Evolutionary conservation across 2,113 vertebrate genomes (phyloP).

Genomic region (Aspidoscelis tigris): DNA sequence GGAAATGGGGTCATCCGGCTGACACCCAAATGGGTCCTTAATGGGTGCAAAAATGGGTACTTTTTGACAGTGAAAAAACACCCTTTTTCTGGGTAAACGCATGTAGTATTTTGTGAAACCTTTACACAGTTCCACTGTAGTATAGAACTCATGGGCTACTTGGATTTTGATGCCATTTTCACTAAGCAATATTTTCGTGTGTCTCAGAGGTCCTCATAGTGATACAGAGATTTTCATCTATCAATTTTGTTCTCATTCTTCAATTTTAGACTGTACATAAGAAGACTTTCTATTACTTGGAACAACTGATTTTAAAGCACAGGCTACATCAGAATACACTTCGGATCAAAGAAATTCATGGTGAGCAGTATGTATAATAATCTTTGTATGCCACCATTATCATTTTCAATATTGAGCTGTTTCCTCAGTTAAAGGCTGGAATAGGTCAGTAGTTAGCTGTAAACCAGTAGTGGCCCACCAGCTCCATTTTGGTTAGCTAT

Average conservation of each 20-base stretch:
- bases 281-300: slow-evolving; percentile 97
- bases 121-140: not conserved
- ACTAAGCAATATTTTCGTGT: not conserved
- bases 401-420: not conserved
- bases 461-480: too few relatives aligned
- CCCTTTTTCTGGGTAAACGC: not conserved
- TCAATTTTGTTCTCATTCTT: slow-evolving; percentile 25
- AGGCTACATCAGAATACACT: slow-evolving; percentile 92
- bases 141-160: not conserved
- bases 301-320: slow-evolving; percentile 96
- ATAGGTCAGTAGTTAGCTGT: too few relatives aligned
- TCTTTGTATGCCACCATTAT: not conserved
- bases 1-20: too few relatives aligned
- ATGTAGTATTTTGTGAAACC: not conserved
- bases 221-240: not conserved
- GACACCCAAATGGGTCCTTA: too few relatives aligned
- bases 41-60: too few relatives aligned
- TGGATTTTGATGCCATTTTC: not conserved
- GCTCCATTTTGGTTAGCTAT: not conserved
- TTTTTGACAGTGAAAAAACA: not conserved
- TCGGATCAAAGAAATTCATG: slow-evolving; percentile 96
- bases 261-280: slow-evolving; percentile 89
- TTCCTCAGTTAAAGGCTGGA: too few relatives aligned
- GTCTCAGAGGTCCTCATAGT: not conserved
- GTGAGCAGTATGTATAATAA: slow-evolving; percentile 67